These are phyloP conservation scores for Lomographa bimaculata DNA, from an alignment of 2,888 invertebrate genomes.

Conservation along the genomic window DNA sequence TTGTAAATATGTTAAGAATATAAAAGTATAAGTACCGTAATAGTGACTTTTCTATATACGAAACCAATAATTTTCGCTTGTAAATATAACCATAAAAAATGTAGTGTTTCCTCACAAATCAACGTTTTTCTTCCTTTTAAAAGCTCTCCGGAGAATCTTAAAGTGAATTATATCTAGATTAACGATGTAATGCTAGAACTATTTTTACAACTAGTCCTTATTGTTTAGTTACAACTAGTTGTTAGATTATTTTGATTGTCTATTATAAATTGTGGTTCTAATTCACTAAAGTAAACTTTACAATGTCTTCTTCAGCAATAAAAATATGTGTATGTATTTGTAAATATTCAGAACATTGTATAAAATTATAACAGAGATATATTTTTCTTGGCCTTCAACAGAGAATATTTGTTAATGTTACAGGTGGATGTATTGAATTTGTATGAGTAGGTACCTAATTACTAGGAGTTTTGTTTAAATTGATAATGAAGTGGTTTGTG, in stretches of 20 bases:
- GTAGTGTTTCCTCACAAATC: conserved; percentile 23
- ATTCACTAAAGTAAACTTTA: conserved; percentile 65
- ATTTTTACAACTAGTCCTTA: conserved; percentile 80
- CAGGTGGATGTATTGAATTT: conserved; percentile 44
- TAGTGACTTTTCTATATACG: conserved; percentile 64
- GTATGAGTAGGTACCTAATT: conserved; percentile 17
- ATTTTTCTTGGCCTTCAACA: conserved; percentile 76
- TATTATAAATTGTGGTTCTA: conserved; percentile 57
- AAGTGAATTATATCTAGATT: conserved; percentile 50
- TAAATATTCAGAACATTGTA: conserved; percentile 76
- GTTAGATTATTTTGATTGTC: conserved; percentile 62
- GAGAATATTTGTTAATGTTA: conserved; percentile 59
- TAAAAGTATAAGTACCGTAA: conserved; percentile 56
- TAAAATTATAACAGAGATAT: conserved; percentile 70
- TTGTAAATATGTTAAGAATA: conserved; percentile 79
- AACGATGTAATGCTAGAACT: conserved; percentile 63
- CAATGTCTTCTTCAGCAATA: conserved; percentile 78
- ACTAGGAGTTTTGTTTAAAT: conserved; percentile 20
- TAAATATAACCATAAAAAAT: conserved; percentile 55
- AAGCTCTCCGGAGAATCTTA: conserved; percentile 36
- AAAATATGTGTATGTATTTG: conserved; percentile 70
- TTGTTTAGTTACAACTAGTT: conserved; percentile 70
- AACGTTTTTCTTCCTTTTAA: conserved; percentile 23
- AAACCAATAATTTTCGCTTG: conserved; percentile 66
- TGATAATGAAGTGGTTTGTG: conserved; percentile 13